These are phyloP conservation scores for Lamprologus lemairii DNA, from an alignment of 2,113 vertebrate genomes.

Conservation along the genomic window DNA sequence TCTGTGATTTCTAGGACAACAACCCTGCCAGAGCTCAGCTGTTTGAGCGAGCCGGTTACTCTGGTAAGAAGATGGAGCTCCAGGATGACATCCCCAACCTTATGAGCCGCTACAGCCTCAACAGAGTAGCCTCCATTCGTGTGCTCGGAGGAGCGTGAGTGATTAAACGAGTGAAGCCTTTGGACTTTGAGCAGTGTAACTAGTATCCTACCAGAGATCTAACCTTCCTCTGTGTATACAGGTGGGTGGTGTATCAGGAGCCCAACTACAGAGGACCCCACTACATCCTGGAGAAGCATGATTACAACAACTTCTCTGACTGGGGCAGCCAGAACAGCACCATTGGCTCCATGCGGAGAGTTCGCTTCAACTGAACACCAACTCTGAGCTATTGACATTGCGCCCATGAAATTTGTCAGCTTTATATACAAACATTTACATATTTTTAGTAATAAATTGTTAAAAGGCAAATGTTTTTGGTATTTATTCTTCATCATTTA, in stretches of 20 bases:
- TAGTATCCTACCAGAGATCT: background rate
- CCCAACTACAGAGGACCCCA: slow-evolving; percentile 73
- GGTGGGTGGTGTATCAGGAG: slow-evolving; percentile 75
- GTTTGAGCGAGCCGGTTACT: slow-evolving; percentile 64
- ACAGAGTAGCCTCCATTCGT: slow-evolving; percentile 63
- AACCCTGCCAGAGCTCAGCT: slow-evolving; percentile 50
- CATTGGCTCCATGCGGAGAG: slow-evolving; percentile 66
- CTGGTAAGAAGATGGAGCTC: slow-evolving; percentile 73
- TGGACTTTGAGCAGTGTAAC: background rate
- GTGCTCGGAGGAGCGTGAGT: slow-evolving; percentile 66
- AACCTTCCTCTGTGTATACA: background rate
- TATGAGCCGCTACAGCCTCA: slow-evolving; percentile 68
- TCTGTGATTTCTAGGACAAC: slow-evolving; percentile 32
- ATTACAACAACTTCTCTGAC: slow-evolving; percentile 72
- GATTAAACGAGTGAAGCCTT: background rate
- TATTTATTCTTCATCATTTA: background rate
- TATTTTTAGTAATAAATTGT: slow-evolving; percentile 65
- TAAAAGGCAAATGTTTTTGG: background rate
- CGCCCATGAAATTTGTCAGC: slow-evolving; percentile 22
- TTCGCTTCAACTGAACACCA: slow-evolving; percentile 63
- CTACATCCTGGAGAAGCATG: slow-evolving; percentile 69
- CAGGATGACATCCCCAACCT: slow-evolving; percentile 70
- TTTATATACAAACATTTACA: background rate
- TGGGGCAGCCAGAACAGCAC: slow-evolving; percentile 72
- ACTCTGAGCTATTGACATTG: background rate